These are phyloP conservation scores for Pseudococcus jackbeardsleyi DNA, from an alignment of 2,888 invertebrate species.

Conservation along the genomic window DNA sequence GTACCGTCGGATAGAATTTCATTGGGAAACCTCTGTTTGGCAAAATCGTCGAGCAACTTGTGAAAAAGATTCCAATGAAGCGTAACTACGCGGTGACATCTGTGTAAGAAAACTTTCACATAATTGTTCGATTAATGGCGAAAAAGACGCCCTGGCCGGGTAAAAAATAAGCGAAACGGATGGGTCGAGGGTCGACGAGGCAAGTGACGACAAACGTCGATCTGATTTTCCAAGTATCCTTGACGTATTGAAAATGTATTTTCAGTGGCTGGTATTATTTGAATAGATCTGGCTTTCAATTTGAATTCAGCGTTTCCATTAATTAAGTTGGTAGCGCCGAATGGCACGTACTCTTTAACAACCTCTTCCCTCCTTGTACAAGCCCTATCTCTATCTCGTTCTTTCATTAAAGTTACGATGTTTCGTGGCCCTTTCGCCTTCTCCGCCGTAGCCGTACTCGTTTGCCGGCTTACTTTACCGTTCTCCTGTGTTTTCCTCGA, in stretches of 20 bases:
- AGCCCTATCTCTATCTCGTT: not conserved
- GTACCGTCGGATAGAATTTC: not conserved
- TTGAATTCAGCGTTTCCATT: not conserved
- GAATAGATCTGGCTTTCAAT: slow-evolving; percentile 7
- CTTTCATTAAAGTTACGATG: not conserved
- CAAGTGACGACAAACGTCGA: not conserved
- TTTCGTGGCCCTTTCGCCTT: not conserved
- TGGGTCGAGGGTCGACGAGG: not conserved
- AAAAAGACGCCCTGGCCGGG: not conserved
- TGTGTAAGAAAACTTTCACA: not conserved
- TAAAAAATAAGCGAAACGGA: not conserved
- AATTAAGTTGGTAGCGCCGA: slow-evolving; percentile 3
- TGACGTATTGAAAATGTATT: not conserved
- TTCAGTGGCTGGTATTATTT: not conserved
- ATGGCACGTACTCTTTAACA: slow-evolving; percentile 1
- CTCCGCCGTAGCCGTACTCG: not conserved
- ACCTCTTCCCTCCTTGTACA: not conserved
- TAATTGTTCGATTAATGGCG: slow-evolving; percentile 17
- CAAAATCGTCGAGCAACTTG: not conserved
- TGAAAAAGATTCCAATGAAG: slow-evolving; percentile 1
- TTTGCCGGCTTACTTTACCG: not conserved
- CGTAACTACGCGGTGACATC: not conserved
- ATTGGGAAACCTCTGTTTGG: not conserved
- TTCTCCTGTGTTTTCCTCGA: not conserved
- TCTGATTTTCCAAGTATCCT: not conserved